Evolutionary conservation across 2,113 vertebrate genomes (phyloP).

Genomic region (Chlorodrepanis virens): DNA sequence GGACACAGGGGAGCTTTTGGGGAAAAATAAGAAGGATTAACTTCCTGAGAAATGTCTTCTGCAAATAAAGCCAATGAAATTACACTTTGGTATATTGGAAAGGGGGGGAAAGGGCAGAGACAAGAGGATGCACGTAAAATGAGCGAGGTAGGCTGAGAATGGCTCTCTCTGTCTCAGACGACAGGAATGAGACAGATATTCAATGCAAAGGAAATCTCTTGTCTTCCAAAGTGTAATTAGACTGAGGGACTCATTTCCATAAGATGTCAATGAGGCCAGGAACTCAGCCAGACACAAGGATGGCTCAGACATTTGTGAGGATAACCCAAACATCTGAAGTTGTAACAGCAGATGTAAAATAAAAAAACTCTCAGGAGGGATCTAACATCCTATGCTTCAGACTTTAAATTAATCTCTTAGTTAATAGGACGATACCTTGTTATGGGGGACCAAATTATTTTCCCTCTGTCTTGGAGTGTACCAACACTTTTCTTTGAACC

Average conservation of each 20-base stretch:
- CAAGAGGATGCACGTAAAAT: neutral
- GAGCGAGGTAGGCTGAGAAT: neutral
- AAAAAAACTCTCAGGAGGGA: neutral
- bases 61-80: neutral
- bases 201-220: conserved; percentile 24
- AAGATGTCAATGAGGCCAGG: conserved; percentile 38
- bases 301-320: neutral
- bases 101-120: neutral
- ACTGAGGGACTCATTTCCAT: conserved; percentile 24
- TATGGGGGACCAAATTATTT: neutral
- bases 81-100: neutral
- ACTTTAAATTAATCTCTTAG: neutral
- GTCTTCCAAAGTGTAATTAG: conserved; percentile 31
- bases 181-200: neutral
- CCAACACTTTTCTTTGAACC: neutral
- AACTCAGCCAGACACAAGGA: conserved; percentile 10
- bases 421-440: neutral
- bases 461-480: neutral
- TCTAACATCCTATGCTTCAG: neutral
- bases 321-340: neutral
- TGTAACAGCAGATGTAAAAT: neutral
- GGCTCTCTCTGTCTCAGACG: neutral
- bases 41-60: neutral
- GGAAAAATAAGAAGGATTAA: neutral
- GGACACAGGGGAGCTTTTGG: neutral